A percentile compares a stretch with the other conserved stretches of the same genome.
Conservation (phyloP, 2,797 vertebrate genomes). For the Hipposideros larvatus region DNA sequence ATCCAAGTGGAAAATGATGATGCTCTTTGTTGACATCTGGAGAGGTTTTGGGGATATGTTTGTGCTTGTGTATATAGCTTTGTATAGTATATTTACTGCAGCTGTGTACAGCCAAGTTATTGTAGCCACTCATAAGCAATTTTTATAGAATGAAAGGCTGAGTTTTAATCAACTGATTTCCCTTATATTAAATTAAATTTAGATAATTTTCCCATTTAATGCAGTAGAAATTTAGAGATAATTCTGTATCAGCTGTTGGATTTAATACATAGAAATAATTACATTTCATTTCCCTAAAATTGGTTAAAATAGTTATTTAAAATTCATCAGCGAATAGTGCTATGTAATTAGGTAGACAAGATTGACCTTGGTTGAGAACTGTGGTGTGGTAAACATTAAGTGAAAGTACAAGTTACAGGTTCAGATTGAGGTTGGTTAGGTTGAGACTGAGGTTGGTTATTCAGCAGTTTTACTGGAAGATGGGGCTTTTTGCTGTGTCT, state of each 20-base stretch:
- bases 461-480: conserved; percentile 47
- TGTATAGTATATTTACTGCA: not conserved
- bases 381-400: not conserved
- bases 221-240: conserved; percentile 33
- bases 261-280: conserved; percentile 48
- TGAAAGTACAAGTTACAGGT: conserved; percentile 24
- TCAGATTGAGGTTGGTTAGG: not conserved
- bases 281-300: conserved; percentile 42
- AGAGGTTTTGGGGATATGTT: not conserved
- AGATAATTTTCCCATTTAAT: conserved; percentile 17
- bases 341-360: not conserved
- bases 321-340: not conserved
- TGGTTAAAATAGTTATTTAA: conserved; percentile 38
- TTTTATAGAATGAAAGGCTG: not conserved
- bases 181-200: conserved; percentile 42
- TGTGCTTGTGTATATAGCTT: not conserved
- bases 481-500: conserved; percentile 17
- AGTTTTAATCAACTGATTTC: conserved; percentile 37
- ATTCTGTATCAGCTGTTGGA: conserved; percentile 40
- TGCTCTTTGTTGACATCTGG: conserved; percentile 3
- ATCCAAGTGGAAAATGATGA: not conserved
- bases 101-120: conserved; percentile 18
- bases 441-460: conserved; percentile 24
- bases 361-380: conserved; percentile 40
- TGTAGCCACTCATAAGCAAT: not conserved